Conservation (phyloP, 1,140 invertebrate species). For the Pogonomyrmex barbatus region DNA sequence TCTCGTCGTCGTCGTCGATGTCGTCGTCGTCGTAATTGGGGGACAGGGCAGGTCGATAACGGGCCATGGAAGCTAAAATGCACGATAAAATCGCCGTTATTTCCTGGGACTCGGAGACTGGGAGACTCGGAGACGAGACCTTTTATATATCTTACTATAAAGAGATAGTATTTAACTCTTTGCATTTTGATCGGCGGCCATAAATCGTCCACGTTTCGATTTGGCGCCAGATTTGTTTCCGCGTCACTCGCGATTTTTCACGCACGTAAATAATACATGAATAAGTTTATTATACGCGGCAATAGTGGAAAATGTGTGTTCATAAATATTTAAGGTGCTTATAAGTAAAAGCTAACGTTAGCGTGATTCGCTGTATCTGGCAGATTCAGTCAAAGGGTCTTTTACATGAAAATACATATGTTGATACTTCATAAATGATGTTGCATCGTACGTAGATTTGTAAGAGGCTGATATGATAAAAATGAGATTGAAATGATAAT, state of each 20-base stretch:
- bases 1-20: conserved; percentile 4
- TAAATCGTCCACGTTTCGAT: conserved; percentile 36
- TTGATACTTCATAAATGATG: conserved; percentile 16
- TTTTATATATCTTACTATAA: conserved; percentile 34
- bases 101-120: not conserved
- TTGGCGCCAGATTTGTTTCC: conserved; percentile 41
- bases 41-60: conserved; percentile 54
- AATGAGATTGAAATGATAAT: not conserved
- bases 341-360: conserved; percentile 42
- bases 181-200: not conserved
- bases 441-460: conserved; percentile 11
- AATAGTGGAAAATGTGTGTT: conserved; percentile 44
- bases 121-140: not conserved
- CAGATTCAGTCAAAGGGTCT: conserved; percentile 27
- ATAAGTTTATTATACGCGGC: conserved; percentile 58
- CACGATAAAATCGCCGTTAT: conserved; percentile 54
- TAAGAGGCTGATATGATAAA: not conserved
- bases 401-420: conserved; percentile 27
- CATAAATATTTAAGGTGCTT: conserved; percentile 63
- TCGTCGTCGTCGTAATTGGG: conserved; percentile 56
- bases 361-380: conserved; percentile 45
- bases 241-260: conserved; percentile 7
- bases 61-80: conserved; percentile 45
- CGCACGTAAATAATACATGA: conserved; percentile 48
- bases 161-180: conserved; percentile 35